phyloP scores from a whole-genome alignment of 2,797 vertebrate species.

The Benthosema pterotum region DNA sequence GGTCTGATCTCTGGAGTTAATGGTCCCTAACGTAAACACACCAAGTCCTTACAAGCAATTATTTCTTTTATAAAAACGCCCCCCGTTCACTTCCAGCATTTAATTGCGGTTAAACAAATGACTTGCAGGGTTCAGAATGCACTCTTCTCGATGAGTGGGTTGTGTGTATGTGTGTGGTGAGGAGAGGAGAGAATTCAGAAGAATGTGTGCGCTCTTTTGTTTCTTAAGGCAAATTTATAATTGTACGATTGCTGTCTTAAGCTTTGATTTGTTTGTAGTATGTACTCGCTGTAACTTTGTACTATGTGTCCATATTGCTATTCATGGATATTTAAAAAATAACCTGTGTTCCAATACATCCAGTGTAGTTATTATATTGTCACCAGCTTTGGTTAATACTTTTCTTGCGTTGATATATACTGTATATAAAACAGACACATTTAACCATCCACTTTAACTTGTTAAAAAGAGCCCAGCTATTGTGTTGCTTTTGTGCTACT shows the following conservation, averaged over 20 bases:
- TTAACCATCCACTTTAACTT: no score
- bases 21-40: slow-evolving; percentile 82
- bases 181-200: slow-evolving; percentile 63
- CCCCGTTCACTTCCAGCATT: slow-evolving; percentile 76
- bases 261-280: not conserved
- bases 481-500: no score
- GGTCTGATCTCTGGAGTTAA: slow-evolving; percentile 81
- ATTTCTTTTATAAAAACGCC: slow-evolving; percentile 83
- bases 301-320: no score
- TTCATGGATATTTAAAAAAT: no score
- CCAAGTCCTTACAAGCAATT: slow-evolving; percentile 83
- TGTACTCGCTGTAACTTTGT: no score
- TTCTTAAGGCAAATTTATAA: not conserved
- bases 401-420: no score
- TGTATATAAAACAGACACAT: no score
- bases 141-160: slow-evolving; percentile 47
- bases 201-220: slow-evolving; percentile 24
- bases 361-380: no score
- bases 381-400: no score
- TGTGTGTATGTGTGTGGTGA: slow-evolving; percentile 52
- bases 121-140: slow-evolving; percentile 77
- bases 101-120: slow-evolving; percentile 83
- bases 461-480: no score
- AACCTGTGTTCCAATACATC: no score
- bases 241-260: slow-evolving; percentile 15